These are phyloP conservation scores for Muraenolepis orangiensis DNA, from an alignment of 2,797 vertebrate genomes.

Conservation along the genomic window DNA sequence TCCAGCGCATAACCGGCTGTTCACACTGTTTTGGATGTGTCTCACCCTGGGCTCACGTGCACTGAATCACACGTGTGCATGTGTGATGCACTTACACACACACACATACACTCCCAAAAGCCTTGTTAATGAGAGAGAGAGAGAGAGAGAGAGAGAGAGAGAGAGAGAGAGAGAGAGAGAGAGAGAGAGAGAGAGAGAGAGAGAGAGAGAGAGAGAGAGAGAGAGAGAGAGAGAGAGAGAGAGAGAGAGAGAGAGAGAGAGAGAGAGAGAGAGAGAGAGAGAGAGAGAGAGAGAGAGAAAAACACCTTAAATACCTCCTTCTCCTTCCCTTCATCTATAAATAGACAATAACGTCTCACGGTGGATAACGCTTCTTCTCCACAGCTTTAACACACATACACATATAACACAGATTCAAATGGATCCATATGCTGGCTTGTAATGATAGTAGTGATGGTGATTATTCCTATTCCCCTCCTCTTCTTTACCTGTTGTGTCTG, in stretches of 20 bases:
- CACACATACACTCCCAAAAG: conserved; percentile 14
- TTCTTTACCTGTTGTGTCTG: conserved; percentile 15
- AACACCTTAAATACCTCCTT: background rate
- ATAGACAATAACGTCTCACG: background rate
- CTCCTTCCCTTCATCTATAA: background rate
- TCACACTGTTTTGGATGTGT: conserved; percentile 17
- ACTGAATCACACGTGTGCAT: conserved; percentile 1
- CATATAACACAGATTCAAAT: background rate
- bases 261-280: too few relatives aligned
- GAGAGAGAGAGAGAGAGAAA: background rate
- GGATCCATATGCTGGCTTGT: background rate
- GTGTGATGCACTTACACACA: conserved; percentile 1
- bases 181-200: background rate
- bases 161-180: too few relatives aligned
- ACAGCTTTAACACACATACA: background rate
- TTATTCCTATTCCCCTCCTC: background rate
- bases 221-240: background rate
- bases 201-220: too few relatives aligned
- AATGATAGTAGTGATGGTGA: background rate
- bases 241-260: background rate
- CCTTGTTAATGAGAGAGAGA: background rate
- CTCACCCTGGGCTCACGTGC: conserved; percentile 13
- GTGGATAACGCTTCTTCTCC: background rate
- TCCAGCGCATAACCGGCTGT: background rate
- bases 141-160: too few relatives aligned